Conservation (phyloP, 2,113 vertebrate species). For the Odocoileus hemionus region DNA sequence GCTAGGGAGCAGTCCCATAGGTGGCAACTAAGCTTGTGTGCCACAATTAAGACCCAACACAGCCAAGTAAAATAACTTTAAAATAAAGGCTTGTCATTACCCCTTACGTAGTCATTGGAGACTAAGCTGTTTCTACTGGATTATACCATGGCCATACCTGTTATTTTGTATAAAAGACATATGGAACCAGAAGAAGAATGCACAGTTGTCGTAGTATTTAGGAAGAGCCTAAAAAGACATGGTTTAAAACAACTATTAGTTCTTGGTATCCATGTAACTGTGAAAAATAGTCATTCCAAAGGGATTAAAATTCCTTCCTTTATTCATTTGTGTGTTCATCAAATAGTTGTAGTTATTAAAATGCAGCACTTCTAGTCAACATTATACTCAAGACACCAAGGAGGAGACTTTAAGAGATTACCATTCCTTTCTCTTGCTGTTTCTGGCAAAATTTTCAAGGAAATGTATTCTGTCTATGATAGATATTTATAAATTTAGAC, state of each 20-base stretch:
- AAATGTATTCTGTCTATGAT: not conserved
- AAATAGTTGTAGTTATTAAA: not conserved
- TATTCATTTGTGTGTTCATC: not conserved
- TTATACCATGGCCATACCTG: constrained; percentile 80
- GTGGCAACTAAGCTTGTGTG: not conserved
- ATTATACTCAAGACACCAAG: not conserved
- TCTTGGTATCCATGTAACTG: not conserved
- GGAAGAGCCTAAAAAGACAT: constrained; percentile 84
- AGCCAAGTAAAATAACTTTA: not conserved
- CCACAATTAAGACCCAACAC: not conserved
- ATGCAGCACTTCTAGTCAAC: not conserved
- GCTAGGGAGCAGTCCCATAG: not conserved
- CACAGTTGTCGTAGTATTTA: constrained; percentile 91
- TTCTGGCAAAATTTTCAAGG: not conserved
- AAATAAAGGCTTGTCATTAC: not conserved
- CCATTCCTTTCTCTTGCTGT: not conserved
- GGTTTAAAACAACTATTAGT: constrained; percentile 5
- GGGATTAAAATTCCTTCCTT: not conserved
- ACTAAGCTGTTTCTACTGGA: not conserved
- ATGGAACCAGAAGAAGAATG: constrained; percentile 98
- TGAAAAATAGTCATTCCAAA: not conserved
- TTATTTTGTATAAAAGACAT: constrained; percentile 91
- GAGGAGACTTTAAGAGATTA: not conserved
- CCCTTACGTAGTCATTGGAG: not conserved
- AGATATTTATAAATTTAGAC: not conserved